Percentiles rank a stretch among this genome's conserved stretches.
phyloP scores from a whole-genome alignment of 2,888 invertebrate genomes.

The Agrypnus murinus region DNA sequence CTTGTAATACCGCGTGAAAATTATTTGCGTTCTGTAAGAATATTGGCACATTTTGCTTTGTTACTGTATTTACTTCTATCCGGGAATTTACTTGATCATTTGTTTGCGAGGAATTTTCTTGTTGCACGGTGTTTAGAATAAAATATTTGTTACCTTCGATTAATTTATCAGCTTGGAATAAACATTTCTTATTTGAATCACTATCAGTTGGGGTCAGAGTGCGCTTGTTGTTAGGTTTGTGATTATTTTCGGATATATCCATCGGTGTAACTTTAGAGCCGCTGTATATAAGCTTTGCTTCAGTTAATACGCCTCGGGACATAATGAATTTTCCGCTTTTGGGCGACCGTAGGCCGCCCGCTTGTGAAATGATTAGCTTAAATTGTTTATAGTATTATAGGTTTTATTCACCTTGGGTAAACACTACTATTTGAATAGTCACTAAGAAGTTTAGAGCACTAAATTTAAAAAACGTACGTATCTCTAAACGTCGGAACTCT shows the following conservation, averaged over 20 bases:
- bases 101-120: conserved; percentile 7
- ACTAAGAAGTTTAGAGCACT: too few relatives aligned
- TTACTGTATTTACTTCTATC: too few relatives aligned
- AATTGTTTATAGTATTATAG: too few relatives aligned
- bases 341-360: not conserved
- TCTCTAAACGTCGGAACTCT: too few relatives aligned
- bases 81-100: too few relatives aligned
- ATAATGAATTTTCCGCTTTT: not conserved
- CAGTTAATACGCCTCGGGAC: not conserved
- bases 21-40: conserved; percentile 7
- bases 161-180: conserved; percentile 6
- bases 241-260: conserved; percentile 7
- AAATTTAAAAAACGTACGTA: too few relatives aligned
- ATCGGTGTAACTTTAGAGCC: conserved; percentile 7
- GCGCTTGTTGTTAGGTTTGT: conserved; percentile 12
- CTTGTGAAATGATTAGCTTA: not conserved
- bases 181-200: too few relatives aligned
- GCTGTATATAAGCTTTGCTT: conserved; percentile 6
- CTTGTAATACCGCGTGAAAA: conserved; percentile 12
- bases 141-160: conserved; percentile 15
- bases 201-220: not conserved
- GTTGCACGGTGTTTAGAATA: not conserved
- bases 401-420: too few relatives aligned
- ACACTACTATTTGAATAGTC: too few relatives aligned
- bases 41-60: too few relatives aligned